These are phyloP conservation scores for Myrmophylax atrothorax DNA, from an alignment of 2,113 vertebrate species.

Conservation along the genomic window DNA sequence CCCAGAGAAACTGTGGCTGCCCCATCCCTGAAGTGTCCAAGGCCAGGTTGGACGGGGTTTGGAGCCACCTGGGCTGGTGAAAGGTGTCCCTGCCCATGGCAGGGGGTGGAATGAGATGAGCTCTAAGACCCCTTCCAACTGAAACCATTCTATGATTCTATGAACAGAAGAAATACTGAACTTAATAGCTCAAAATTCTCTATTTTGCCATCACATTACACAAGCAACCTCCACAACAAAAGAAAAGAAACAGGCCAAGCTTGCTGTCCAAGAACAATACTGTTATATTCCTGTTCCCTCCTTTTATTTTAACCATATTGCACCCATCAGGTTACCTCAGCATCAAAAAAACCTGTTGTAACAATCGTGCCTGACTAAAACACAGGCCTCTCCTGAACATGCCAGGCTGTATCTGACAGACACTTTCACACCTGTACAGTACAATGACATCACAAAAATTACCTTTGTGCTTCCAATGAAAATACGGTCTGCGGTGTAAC, in stretches of 20 bases:
- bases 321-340: neutral
- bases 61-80: neutral
- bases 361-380: neutral
- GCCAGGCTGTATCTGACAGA: neutral
- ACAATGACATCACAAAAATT: accelerated
- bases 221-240: neutral
- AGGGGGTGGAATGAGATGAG: neutral
- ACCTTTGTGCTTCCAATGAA: neutral
- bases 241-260: neutral
- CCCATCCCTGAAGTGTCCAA: neutral
- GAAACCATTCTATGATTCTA: neutral
- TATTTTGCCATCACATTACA: neutral
- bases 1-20: neutral
- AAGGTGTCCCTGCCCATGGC: neutral
- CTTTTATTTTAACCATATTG: neutral
- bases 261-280: neutral
- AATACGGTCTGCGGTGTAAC: accelerated
- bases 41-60: neutral
- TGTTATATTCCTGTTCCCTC: neutral
- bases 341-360: neutral
- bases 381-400: accelerated
- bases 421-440: accelerated
- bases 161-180: neutral
- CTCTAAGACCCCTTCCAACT: neutral
- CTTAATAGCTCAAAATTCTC: neutral